These are phyloP conservation scores for Anticlea derivata DNA, from an alignment of 2,888 invertebrate species.

Conservation along the genomic window DNA sequence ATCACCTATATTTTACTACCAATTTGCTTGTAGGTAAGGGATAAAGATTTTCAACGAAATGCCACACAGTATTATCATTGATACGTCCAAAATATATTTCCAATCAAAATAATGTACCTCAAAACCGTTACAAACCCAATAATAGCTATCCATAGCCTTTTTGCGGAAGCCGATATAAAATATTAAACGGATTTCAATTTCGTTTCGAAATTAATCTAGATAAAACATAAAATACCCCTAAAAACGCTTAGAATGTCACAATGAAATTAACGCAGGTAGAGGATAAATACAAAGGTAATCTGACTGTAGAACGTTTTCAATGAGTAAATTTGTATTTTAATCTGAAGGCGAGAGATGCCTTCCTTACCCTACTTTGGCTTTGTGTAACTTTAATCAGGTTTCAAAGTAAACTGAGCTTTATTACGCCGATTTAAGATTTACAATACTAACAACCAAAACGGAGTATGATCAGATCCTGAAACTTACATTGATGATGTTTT, in stretches of 20 bases:
- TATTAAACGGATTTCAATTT: conserved; percentile 36
- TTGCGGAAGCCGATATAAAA: conserved; percentile 16
- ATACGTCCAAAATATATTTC: no score
- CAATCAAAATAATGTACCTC: no score
- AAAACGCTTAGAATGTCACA: conserved; percentile 37
- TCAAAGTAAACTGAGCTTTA: not conserved
- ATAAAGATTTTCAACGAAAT: no score
- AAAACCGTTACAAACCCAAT: not conserved
- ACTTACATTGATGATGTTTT: no score
- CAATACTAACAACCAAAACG: no score
- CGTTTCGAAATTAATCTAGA: conserved; percentile 36
- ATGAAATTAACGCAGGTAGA: conserved; percentile 39
- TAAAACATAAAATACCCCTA: conserved; percentile 37
- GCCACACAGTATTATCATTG: no score
- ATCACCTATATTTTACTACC: no score
- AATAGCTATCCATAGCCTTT: not conserved
- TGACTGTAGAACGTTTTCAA: conserved; percentile 66
- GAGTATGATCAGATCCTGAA: no score
- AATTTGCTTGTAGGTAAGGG: no score
- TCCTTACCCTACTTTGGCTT: conserved; percentile 5
- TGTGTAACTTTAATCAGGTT: not conserved
- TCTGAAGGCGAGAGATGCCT: conserved; percentile 42
- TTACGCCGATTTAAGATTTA: not conserved
- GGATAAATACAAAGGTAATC: conserved; percentile 63
- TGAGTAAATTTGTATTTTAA: conserved; percentile 75